Percentiles rank a stretch among this genome's conserved stretches.
These are phyloP conservation scores for Cyanoramphus novaezelandiae DNA, from an alignment of 2,113 vertebrate species.

Conservation along the genomic window DNA sequence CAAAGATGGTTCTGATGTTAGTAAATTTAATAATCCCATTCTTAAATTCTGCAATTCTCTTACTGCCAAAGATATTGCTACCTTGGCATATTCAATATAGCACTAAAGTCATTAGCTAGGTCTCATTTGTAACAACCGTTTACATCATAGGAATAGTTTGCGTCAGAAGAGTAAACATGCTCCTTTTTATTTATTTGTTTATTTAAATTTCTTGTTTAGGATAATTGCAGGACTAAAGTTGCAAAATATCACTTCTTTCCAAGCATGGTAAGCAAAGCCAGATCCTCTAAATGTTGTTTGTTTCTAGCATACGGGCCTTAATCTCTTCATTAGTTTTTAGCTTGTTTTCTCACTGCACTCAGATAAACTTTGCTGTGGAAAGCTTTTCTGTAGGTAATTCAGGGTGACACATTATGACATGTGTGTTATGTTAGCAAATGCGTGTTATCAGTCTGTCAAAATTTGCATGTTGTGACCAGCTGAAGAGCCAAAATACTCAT, in stretches of 20 bases:
- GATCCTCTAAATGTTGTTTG: neutral
- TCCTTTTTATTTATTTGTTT: neutral
- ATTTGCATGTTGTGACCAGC: neutral
- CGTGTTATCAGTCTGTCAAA: neutral
- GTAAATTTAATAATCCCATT: neutral
- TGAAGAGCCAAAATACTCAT: neutral
- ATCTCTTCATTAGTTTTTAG: neutral
- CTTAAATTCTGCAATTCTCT: slow-evolving; percentile 18
- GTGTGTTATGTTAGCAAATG: neutral
- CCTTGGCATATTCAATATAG: slow-evolving; percentile 25
- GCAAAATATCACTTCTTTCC: neutral
- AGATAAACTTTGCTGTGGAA: neutral
- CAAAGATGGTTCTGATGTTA: neutral
- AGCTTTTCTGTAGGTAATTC: neutral
- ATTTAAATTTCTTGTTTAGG: neutral
- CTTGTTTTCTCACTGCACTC: neutral
- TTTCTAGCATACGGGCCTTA: slow-evolving; percentile 11
- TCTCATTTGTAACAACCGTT: neutral
- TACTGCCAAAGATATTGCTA: slow-evolving; percentile 40
- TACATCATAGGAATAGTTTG: neutral
- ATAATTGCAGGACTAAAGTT: neutral
- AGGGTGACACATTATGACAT: neutral
- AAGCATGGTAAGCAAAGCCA: neutral
- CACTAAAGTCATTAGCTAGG: slow-evolving; percentile 15
- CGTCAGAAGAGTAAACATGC: neutral